Evolutionary conservation across 2,113 vertebrate genomes (phyloP).

Genomic region (Xiphophorus hellerii): DNA sequence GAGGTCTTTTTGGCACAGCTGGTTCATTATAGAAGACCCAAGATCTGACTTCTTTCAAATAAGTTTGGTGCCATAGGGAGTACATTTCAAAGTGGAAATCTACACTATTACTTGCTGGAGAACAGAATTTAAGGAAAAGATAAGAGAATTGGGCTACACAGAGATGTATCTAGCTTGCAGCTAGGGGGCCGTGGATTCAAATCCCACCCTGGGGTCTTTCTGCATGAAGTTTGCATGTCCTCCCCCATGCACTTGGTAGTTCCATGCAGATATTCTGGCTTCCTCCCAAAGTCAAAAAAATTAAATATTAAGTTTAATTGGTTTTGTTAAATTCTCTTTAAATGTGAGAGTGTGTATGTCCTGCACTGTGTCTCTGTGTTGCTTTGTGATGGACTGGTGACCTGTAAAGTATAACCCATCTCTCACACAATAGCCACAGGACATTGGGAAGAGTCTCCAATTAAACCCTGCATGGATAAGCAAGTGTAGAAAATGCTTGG

Average conservation of each 20-base stretch:
- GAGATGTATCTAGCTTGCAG: neutral
- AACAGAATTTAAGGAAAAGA: neutral
- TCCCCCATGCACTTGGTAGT: neutral
- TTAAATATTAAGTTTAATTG: too few relatives aligned
- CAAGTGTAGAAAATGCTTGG: neutral
- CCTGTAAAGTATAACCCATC: neutral
- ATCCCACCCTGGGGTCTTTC: neutral
- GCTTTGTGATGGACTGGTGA: constrained; percentile 4
- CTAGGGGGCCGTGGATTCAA: neutral
- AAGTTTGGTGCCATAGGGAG: constrained; percentile 8
- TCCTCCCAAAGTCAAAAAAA: too few relatives aligned
- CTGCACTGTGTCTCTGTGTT: constrained; percentile 4
- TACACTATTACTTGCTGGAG: neutral
- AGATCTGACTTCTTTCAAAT: constrained; percentile 17
- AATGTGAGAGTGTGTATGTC: neutral
- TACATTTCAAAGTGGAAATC: constrained; percentile 30
- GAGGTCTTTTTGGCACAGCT: neutral
- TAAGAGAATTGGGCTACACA: neutral
- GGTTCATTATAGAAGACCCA: constrained; percentile 1
- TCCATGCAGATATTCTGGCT: too few relatives aligned
- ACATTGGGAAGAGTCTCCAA: too few relatives aligned
- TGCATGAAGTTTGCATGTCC: neutral
- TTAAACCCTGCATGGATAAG: neutral
- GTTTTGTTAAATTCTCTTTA: too few relatives aligned
- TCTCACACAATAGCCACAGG: too few relatives aligned